Conservation (phyloP, 2,113 vertebrate species). For the Cyprinodon brontotheroides region DNA sequence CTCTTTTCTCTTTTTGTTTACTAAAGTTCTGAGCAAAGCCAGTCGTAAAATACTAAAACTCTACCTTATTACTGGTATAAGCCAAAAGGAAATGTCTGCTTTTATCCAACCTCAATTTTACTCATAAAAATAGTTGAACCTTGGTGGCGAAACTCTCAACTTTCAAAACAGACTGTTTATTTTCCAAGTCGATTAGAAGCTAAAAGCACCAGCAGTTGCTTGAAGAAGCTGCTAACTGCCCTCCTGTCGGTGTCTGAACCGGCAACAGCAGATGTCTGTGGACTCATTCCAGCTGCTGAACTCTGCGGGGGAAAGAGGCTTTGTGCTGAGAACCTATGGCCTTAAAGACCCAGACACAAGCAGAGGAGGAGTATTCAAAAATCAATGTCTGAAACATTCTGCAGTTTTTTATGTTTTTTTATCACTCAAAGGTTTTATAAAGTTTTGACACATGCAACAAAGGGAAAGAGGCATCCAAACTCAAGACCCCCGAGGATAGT, state of each 20-base stretch:
- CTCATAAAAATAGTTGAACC: slow-evolving; percentile 55
- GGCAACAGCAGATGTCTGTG: slow-evolving; percentile 64
- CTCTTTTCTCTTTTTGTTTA: not conserved
- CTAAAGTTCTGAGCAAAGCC: not conserved
- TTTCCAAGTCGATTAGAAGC: slow-evolving; percentile 37
- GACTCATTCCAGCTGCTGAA: slow-evolving; percentile 66
- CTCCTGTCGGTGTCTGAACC: slow-evolving; percentile 36
- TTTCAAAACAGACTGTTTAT: slow-evolving; percentile 50
- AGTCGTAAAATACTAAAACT: not conserved
- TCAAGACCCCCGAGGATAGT: slow-evolving; percentile 20
- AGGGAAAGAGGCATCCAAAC: not conserved
- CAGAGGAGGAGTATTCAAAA: slow-evolving; percentile 1
- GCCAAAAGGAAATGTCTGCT: slow-evolving; percentile 26
- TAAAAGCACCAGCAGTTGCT: slow-evolving; percentile 59
- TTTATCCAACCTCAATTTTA: slow-evolving; percentile 26
- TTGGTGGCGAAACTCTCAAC: slow-evolving; percentile 50
- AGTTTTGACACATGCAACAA: not conserved
- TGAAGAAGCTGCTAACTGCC: slow-evolving; percentile 15
- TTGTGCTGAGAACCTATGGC: slow-evolving; percentile 59
- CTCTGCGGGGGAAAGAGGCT: slow-evolving; percentile 38
- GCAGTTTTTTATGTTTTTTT: not conserved
- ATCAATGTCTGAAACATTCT: slow-evolving; percentile 2
- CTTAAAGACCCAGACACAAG: slow-evolving; percentile 34
- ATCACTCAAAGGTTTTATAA: not conserved
- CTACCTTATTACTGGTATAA: slow-evolving; percentile 2